Conservation (phyloP, 1,140 invertebrate species). For the Leptoteleia sp. region DNA sequence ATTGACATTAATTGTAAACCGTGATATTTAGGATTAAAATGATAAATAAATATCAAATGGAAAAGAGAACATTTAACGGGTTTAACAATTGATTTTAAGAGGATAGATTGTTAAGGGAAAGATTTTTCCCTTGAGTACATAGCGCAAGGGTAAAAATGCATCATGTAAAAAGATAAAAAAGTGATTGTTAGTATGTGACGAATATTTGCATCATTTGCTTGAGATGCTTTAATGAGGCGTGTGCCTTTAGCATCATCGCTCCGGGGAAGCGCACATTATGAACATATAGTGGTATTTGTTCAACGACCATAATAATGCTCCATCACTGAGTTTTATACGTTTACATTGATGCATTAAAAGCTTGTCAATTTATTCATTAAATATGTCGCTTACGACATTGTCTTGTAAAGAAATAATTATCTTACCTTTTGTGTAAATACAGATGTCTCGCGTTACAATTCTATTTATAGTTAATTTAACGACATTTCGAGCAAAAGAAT, state of each 20-base stretch:
- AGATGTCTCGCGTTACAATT: too few species aligned
- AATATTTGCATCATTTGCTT: constrained; percentile 68
- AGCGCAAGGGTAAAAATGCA: constrained; percentile 21
- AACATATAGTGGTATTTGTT: constrained; percentile 32
- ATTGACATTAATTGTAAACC: too few species aligned
- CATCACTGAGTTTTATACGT: constrained; percentile 19
- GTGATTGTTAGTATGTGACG: constrained; percentile 59
- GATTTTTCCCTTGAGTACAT: constrained; percentile 8
- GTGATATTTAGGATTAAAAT: too few species aligned
- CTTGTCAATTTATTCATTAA: constrained; percentile 12
- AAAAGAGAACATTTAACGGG: too few species aligned
- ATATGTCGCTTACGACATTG: too few species aligned
- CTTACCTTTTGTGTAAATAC: too few species aligned
- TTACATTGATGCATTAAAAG: constrained; percentile 16
- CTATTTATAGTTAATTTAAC: too few species aligned
- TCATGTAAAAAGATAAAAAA: constrained; percentile 45
- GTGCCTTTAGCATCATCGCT: constrained; percentile 59
- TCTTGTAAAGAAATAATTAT: too few species aligned
- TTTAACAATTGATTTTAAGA: constrained; percentile 16
- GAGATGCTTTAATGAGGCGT: constrained; percentile 69
- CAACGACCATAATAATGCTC: constrained; percentile 54
- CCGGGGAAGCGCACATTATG: constrained; percentile 36
- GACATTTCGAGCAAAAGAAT: too few species aligned
- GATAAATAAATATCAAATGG: too few species aligned
- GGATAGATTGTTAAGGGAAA: constrained; percentile 17